Percentiles rank a stretch among this genome's conserved stretches.
These are phyloP conservation scores for Agrotis clavis DNA, from an alignment of 2,888 invertebrate genomes.

Conservation along the genomic window DNA sequence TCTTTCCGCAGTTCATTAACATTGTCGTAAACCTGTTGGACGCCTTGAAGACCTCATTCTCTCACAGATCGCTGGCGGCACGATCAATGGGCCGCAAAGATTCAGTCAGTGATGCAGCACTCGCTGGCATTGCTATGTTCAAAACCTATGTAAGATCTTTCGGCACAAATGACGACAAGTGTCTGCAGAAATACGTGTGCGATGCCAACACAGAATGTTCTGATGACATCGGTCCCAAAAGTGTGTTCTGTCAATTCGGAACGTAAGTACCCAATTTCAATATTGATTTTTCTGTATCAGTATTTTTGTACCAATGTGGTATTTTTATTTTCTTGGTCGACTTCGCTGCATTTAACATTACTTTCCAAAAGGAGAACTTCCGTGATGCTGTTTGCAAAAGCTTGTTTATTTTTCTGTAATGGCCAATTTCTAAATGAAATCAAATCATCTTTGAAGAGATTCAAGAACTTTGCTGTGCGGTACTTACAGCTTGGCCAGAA, in stretches of 20 bases:
- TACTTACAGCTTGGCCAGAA: too few relatives aligned
- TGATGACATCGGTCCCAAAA: constrained; percentile 94
- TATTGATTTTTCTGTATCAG: background rate
- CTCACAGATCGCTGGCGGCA: constrained; percentile 96
- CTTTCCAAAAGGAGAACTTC: constrained; percentile 5
- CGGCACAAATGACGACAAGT: constrained; percentile 94
- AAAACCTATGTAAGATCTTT: constrained; percentile 97
- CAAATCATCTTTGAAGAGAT: background rate
- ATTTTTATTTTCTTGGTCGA: constrained; percentile 16
- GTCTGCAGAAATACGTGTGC: constrained; percentile 97
- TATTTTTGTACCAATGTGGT: background rate
- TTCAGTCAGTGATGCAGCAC: constrained; percentile 97
- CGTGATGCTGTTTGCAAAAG: background rate
- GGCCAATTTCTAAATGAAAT: background rate
- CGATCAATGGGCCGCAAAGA: constrained; percentile 96
- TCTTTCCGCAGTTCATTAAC: constrained; percentile 94
- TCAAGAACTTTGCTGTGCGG: background rate
- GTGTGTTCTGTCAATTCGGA: constrained; percentile 98
- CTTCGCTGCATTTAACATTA: background rate
- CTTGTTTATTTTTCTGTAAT: background rate
- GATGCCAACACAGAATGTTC: constrained; percentile 97
- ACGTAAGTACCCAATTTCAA: constrained; percentile 92
- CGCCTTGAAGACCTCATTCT: constrained; percentile 97
- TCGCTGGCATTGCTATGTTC: constrained; percentile 96
- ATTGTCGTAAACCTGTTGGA: constrained; percentile 97